Evolutionary conservation across 1,140 invertebrate species (phyloP).

Genomic region (Nasonia longicornis): DNA sequence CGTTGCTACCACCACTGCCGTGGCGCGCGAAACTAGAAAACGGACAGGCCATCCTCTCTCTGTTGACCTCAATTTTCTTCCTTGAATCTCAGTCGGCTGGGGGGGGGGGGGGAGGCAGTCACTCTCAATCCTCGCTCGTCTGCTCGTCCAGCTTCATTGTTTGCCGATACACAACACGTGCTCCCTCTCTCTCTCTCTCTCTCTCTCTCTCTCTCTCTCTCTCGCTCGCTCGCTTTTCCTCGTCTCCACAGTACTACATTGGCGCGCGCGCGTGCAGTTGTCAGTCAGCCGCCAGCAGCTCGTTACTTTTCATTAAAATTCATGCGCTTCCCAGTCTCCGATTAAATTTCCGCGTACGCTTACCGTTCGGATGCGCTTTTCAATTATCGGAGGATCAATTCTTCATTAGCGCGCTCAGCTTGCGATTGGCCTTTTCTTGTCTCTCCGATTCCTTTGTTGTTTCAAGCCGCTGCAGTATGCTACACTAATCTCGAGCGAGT

Average conservation of each 20-base stretch:
- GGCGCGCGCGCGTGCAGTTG: too few relatives aligned
- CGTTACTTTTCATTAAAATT: neutral
- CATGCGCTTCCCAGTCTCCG: neutral
- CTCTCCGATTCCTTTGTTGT: too few relatives aligned
- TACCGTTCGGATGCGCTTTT: too few relatives aligned
- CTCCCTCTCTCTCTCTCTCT: too few relatives aligned
- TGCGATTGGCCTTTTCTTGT: neutral
- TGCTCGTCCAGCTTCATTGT: neutral
- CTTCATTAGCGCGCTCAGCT: neutral
- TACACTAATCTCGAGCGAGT: too few relatives aligned
- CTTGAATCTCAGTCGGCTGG: neutral
- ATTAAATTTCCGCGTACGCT: too few relatives aligned
- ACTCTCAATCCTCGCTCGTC: neutral
- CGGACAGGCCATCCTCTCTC: constrained; percentile 63
- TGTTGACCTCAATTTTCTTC: neutral
- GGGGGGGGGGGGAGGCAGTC: too few relatives aligned
- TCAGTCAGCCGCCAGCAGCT: neutral
- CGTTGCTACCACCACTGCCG: constrained; percentile 47
- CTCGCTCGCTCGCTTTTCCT: too few relatives aligned
- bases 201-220: too few relatives aligned
- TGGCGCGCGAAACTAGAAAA: constrained; percentile 57
- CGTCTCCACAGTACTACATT: too few relatives aligned
- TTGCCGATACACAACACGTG: neutral
- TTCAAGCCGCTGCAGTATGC: too few relatives aligned
- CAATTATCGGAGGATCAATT: too few relatives aligned